A percentile compares a stretch with the other conserved stretches of the same genome.
Conservation (phyloP, 2,888 invertebrate species). For the Amphipoea lucens region DNA sequence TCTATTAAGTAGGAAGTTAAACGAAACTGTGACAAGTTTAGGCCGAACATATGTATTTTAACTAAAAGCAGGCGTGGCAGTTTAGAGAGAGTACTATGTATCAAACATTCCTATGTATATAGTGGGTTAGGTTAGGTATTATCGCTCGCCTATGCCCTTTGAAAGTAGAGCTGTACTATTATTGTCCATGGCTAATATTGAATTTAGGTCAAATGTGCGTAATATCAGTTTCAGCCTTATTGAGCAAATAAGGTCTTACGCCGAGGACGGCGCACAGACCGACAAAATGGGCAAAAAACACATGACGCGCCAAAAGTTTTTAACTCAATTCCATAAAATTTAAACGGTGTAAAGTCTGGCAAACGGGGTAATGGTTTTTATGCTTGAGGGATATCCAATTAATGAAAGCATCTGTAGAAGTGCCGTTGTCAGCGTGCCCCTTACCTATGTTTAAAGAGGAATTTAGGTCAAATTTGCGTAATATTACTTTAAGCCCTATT, state of each 20-base stretch:
- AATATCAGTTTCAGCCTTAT: slow-evolving; percentile 35
- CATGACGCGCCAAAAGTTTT: no score
- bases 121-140: slow-evolving; percentile 22
- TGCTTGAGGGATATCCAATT: no score
- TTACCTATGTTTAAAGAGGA: no score
- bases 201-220: slow-evolving; percentile 52
- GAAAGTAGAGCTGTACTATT: slow-evolving; percentile 50
- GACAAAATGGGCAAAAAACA: background rate
- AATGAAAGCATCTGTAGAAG: no score
- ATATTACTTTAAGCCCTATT: background rate
- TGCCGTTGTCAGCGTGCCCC: no score
- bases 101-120: slow-evolving; percentile 18
- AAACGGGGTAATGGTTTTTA: no score
- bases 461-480: no score
- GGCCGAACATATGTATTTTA: background rate
- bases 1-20: background rate
- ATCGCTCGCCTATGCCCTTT: slow-evolving; percentile 43
- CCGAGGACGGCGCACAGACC: no score
- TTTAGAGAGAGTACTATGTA: background rate
- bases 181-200: slow-evolving; percentile 32
- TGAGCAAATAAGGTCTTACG: slow-evolving; percentile 10
- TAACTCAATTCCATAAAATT: no score
- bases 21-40: slow-evolving; percentile 4
- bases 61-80: slow-evolving; percentile 1
- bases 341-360: no score